Percentiles rank a stretch among this genome's conserved stretches.
These are phyloP conservation scores for Gerris buenoi DNA, from an alignment of 1,140 invertebrate species.

Conservation along the genomic window DNA sequence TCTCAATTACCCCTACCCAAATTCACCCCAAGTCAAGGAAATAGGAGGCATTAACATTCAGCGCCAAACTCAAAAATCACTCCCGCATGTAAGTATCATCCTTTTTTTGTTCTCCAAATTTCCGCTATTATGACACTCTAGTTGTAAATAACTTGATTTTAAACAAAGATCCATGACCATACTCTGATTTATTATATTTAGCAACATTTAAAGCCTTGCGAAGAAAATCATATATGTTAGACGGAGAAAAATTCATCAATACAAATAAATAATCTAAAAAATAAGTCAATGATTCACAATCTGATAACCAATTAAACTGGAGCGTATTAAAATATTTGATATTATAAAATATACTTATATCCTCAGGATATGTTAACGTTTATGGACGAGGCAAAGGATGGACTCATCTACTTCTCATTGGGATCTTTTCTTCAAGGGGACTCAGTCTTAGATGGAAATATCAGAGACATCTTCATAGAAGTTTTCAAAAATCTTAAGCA, in stretches of 20 bases:
- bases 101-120: too few relatives aligned
- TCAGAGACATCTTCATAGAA: conserved; percentile 24
- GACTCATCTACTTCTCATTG: conserved; percentile 41
- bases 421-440: conserved; percentile 45
- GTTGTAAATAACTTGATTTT: conserved; percentile 35
- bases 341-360: not conserved
- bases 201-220: conserved; percentile 24
- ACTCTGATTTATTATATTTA: too few relatives aligned
- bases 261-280: too few relatives aligned
- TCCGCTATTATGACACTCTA: too few relatives aligned
- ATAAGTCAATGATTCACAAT: too few relatives aligned
- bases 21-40: conserved; percentile 35
- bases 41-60: conserved; percentile 40
- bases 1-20: conserved; percentile 32
- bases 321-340: too few relatives aligned
- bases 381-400: conserved; percentile 36
- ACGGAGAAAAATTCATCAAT: not conserved
- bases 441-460: conserved; percentile 36
- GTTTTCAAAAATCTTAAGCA: conserved; percentile 23
- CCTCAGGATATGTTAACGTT: conserved; percentile 36
- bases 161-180: too few relatives aligned
- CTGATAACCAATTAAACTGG: conserved; percentile 34
- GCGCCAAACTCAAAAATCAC: not conserved
- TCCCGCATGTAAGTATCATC: too few relatives aligned
- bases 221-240: not conserved